Conservation (phyloP, 2,888 invertebrate genomes). For the Aphelenchoides bicaudatus region DNA sequence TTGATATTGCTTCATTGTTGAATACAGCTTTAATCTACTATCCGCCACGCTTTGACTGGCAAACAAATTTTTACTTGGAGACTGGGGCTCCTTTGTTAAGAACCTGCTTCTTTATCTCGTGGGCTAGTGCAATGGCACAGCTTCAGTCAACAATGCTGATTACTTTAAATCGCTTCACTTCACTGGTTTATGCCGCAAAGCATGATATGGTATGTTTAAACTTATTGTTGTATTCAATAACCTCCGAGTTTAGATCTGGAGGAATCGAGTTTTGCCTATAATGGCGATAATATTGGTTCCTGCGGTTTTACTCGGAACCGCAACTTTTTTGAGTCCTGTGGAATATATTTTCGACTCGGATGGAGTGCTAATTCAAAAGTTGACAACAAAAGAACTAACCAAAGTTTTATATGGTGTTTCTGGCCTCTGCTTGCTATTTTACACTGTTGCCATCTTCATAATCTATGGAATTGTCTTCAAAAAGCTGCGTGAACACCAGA, state of each 20-base stretch:
- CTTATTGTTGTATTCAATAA: no score
- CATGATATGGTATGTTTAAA: slow-evolving; percentile 1
- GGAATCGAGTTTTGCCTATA: no score
- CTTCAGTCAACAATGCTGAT: slow-evolving; percentile 12
- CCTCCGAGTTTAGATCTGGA: no score
- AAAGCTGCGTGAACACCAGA: slow-evolving; percentile 10
- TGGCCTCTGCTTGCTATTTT: slow-evolving; percentile 12
- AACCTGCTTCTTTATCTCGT: slow-evolving; percentile 17
- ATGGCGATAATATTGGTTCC: slow-evolving; percentile 8
- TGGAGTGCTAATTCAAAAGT: slow-evolving; percentile 6
- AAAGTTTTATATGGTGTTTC: slow-evolving; percentile 3
- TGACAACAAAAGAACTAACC: slow-evolving; percentile 5
- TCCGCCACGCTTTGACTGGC: background rate
- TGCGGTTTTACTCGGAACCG: background rate
- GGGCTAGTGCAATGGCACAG: slow-evolving; percentile 5
- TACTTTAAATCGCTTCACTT: slow-evolving; percentile 14
- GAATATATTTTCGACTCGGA: background rate
- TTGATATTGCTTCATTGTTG: background rate
- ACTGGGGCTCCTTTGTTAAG: background rate
- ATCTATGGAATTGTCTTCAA: slow-evolving; percentile 3
- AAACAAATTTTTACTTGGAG: background rate
- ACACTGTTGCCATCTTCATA: background rate
- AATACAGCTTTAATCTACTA: background rate
- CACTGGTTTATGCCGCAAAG: background rate
- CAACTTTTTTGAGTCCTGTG: background rate